These are phyloP conservation scores for Sinocyclocheilus anshuiensis DNA, from an alignment of 2,113 vertebrate genomes.

Conservation along the genomic window DNA sequence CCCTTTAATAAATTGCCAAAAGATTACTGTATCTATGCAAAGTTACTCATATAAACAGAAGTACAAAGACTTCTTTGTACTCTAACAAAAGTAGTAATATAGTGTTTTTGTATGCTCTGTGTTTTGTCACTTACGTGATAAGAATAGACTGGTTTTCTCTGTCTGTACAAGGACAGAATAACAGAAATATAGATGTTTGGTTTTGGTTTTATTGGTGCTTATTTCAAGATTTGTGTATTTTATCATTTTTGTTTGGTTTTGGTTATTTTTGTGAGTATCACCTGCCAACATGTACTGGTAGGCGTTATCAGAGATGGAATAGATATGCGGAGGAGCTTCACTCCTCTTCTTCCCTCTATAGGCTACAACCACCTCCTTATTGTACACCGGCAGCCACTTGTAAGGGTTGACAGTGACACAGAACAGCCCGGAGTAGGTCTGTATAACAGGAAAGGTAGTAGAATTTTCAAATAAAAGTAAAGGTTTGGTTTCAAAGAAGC, in stretches of 20 bases:
- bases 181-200: neutral
- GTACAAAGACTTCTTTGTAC: neutral
- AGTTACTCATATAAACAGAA: neutral
- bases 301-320: conserved; percentile 90
- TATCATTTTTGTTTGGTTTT: neutral
- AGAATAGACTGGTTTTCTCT: conserved; percentile 93
- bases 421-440: conserved; percentile 84
- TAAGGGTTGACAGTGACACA: no score
- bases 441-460: neutral
- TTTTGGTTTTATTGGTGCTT: neutral
- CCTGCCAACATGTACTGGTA: conserved; percentile 90
- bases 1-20: neutral
- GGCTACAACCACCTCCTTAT: conserved; percentile 80
- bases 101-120: neutral
- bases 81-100: neutral
- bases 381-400: no score
- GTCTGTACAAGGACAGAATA: conserved; percentile 68
- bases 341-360: conserved; percentile 89
- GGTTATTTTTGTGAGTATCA: conserved; percentile 55
- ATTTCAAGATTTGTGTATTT: neutral
- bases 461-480: neutral
- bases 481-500: neutral
- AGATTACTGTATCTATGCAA: neutral
- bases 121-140: conserved; percentile 82
- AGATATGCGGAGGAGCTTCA: conserved; percentile 90